Conservation (phyloP, 2,888 invertebrate genomes). For the Microplitis manilae region DNA sequence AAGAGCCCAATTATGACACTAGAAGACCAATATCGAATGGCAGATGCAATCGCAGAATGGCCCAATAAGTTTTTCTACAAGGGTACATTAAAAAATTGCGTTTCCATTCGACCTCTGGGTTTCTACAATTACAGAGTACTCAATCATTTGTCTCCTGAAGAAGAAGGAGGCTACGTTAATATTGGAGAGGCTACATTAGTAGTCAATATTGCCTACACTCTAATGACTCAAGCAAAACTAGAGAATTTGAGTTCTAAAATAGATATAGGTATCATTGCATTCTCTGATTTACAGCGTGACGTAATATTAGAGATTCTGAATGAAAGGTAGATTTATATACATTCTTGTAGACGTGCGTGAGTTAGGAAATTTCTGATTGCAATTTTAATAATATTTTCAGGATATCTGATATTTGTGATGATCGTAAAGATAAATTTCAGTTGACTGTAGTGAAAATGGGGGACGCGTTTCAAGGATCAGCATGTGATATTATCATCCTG, state of each 20-base stretch:
- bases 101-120: neutral
- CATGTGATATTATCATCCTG: slow-evolving; percentile 87
- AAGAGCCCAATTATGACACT: slow-evolving; percentile 74
- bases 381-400: neutral
- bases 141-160: slow-evolving; percentile 72
- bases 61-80: slow-evolving; percentile 83
- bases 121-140: slow-evolving; percentile 74
- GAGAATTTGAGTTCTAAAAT: slow-evolving; percentile 54
- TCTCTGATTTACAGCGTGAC: slow-evolving; percentile 77
- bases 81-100: slow-evolving; percentile 71
- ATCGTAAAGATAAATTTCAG: neutral
- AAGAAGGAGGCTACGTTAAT: slow-evolving; percentile 71
- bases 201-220: slow-evolving; percentile 72
- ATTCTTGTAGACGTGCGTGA: neutral
- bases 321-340: neutral
- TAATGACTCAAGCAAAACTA: slow-evolving; percentile 68
- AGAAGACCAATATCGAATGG: slow-evolving; percentile 88
- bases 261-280: slow-evolving; percentile 79
- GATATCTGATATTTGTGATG: neutral
- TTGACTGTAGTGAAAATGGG: slow-evolving; percentile 77
- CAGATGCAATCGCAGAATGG: slow-evolving; percentile 83
- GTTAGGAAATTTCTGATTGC: neutral
- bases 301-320: slow-evolving; percentile 65
- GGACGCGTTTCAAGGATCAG: slow-evolving; percentile 90
- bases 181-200: slow-evolving; percentile 77